Base-by-base conservation (phyloP, 2,113 vertebrate genomes). In the Rhegmatorhina hoffmannsi region DNA sequence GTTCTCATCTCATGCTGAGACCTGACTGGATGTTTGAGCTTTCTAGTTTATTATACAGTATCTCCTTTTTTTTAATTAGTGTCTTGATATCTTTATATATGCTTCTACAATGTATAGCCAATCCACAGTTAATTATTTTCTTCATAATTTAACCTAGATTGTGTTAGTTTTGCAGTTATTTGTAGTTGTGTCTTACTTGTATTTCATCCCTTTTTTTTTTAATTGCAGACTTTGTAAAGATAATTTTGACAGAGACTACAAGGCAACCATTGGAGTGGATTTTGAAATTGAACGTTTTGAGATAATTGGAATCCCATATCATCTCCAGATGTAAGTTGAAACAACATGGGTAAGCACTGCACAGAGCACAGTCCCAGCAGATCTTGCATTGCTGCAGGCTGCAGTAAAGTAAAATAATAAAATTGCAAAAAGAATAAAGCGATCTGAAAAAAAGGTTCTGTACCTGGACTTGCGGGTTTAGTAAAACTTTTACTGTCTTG, bases 261-360 rank as follows among this genome's bases (percentile, higher is more conserved):
- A 99, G 94, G 99, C 99, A 3, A 99, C 99, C 26, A 99, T 99
- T 4, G 99, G 99, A 29, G 99, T 99, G 17, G 99, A 99, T 97
- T 99, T 99, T 95, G 99, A 99, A 96, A 99, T 99, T 0, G 99
- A 99, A 96, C 97, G 98, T 55, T 99, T 99, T 94, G 98, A 99
- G 94, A 96, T 99, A 19, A 97, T 97, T 13, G 99, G 99, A 59
- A 69, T 98, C 14, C 98, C 99, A 7, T 99, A 98, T 94, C 98
- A 98, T 84, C 98, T 99, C 52, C 99, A 99, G 97, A 99, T 99
- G 99, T 99, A 91, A 98, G 99, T 98, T 40, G 13, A 82, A 50
- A 31, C 16, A 62, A 18, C 4, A 11, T 64, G 29, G 19, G 52
- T 70, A 70, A 92, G 55, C 73, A 52, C 18, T 58, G 46, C 13